Evolutionary conservation across 1,140 invertebrate genomes (phyloP).

Genomic region (Pseudomyrmex sp.): DNA sequence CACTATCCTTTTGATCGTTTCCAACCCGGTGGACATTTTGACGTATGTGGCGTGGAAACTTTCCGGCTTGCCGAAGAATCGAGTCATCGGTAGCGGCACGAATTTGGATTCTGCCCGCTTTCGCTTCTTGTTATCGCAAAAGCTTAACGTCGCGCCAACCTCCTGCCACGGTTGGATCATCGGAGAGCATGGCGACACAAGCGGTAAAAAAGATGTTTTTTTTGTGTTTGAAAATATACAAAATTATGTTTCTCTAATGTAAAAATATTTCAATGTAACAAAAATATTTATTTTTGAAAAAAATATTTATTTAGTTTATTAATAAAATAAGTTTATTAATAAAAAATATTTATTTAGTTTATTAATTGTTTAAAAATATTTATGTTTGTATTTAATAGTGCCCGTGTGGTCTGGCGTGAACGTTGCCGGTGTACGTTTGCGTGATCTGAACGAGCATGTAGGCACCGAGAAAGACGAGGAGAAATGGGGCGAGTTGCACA

Average conservation of each 20-base stretch:
- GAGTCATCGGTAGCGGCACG: conserved; percentile 95
- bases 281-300: background rate
- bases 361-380: too few species aligned
- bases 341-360: too few species aligned
- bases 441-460: conserved; percentile 90
- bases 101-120: conserved; percentile 96
- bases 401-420: conserved; percentile 97
- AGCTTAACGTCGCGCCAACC: conserved; percentile 91
- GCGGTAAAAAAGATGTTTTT: conserved; percentile 85
- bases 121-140: conserved; percentile 94
- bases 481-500: conserved; percentile 91
- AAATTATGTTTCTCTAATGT: background rate
- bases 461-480: conserved; percentile 91
- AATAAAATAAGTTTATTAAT: too few species aligned
- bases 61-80: conserved; percentile 93
- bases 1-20: conserved; percentile 94
- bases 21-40: conserved; percentile 96
- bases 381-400: conserved; percentile 86
- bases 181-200: conserved; percentile 93
- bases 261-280: background rate
- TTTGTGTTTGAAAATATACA: conserved; percentile 45
- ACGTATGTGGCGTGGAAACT: conserved; percentile 98
- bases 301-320: too few species aligned
- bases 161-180: conserved; percentile 96
- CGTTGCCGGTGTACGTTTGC: conserved; percentile 93